phyloP scores from a whole-genome alignment of 2,113 vertebrate species.

The Gymnarchus niloticus region DNA sequence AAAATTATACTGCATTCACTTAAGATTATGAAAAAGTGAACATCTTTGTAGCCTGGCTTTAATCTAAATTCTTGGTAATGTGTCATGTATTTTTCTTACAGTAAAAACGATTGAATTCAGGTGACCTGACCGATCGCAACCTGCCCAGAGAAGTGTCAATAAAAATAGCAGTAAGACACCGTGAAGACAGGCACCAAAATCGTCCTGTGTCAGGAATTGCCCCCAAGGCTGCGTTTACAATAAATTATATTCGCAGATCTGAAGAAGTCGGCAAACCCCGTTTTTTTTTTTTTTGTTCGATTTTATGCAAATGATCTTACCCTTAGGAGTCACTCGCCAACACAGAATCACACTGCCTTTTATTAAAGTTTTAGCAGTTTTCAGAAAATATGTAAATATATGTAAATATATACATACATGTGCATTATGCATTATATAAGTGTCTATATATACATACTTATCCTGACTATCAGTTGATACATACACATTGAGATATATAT shows the following conservation, averaged over 20 bases:
- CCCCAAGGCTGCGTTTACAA: neutral
- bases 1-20: neutral
- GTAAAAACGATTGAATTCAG: neutral
- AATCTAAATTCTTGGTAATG: neutral
- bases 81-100: slow-evolving; percentile 3
- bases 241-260: neutral
- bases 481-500: too few species aligned
- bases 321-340: neutral
- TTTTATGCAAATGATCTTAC: neutral
- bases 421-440: too few species aligned
- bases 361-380: too few species aligned
- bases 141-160: neutral
- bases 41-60: neutral
- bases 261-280: neutral
- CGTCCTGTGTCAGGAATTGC: neutral
- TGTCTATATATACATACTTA: neutral
- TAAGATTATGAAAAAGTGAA: neutral
- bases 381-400: neutral
- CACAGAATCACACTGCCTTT: neutral
- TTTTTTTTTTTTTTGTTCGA: neutral
- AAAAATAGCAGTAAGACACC: neutral
- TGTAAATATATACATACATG: neutral
- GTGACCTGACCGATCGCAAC: neutral
- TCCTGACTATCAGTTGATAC: neutral
- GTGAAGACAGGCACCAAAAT: neutral